Percentiles rank a stretch among this genome's conserved stretches.
phyloP scores from a whole-genome alignment of 2,797 vertebrate genomes.

The Astyanax mexicanus region DNA sequence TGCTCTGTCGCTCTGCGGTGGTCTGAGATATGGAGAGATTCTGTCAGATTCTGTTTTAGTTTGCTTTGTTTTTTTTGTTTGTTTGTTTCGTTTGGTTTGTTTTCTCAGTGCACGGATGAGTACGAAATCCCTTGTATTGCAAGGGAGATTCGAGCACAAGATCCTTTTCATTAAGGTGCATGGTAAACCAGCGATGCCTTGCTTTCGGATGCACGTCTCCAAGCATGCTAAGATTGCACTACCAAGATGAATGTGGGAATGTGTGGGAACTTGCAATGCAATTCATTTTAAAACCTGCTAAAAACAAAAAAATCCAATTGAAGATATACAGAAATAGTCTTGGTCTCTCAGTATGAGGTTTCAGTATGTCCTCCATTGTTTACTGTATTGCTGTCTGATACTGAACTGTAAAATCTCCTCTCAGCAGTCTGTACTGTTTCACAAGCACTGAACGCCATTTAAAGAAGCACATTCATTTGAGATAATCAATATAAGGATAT shows the following conservation, averaged over 20 bases:
- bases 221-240: constrained; percentile 62
- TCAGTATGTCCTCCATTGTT: background rate
- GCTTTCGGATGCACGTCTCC: constrained; percentile 57
- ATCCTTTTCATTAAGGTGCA: constrained; percentile 54
- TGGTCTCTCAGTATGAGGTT: background rate
- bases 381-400: background rate
- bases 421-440: background rate
- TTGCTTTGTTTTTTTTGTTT: constrained; percentile 2
- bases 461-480: background rate
- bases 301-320: no score
- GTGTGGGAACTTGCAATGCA: background rate
- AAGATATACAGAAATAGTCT: no score
- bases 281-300: constrained; percentile 24
- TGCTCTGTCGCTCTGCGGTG: constrained; percentile 32
- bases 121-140: constrained; percentile 48
- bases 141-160: constrained; percentile 36
- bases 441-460: background rate
- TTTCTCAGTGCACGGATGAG: constrained; percentile 59
- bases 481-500: no score
- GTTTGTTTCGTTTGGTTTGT: constrained; percentile 13
- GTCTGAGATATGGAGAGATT: constrained; percentile 28
- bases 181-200: constrained; percentile 49
- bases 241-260: constrained; percentile 46
- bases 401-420: background rate
- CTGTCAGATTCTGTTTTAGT: constrained; percentile 16